Percentiles rank a stretch among this genome's conserved stretches.
These are phyloP conservation scores for Siniperca scherzeri DNA, from an alignment of 2,797 vertebrate species.

Conservation along the genomic window DNA sequence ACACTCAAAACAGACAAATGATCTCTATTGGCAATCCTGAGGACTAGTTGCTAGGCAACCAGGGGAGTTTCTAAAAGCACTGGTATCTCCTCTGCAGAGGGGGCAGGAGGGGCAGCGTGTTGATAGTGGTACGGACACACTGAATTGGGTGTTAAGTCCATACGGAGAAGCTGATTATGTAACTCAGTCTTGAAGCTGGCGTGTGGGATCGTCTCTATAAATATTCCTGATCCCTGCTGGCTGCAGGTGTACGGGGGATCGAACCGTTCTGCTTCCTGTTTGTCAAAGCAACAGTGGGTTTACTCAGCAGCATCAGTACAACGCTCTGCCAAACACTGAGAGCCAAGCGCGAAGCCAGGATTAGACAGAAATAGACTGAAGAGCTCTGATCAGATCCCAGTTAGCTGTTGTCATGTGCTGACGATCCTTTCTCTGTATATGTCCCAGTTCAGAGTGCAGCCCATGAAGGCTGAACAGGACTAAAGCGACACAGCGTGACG, in stretches of 20 bases:
- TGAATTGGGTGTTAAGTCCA: not conserved
- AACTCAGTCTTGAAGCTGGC: constrained; percentile 19
- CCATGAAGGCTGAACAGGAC: no score
- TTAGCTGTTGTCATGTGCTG: not conserved
- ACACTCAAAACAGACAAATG: constrained; percentile 43
- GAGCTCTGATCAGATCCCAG: not conserved
- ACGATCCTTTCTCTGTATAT: no score
- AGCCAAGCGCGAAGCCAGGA: constrained; percentile 25
- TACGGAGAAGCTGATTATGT: constrained; percentile 49
- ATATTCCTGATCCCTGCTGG: constrained; percentile 49
- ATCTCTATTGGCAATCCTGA: constrained; percentile 73
- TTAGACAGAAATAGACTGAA: constrained; percentile 14
- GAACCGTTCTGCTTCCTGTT: constrained; percentile 29
- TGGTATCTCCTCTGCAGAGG: constrained; percentile 66
- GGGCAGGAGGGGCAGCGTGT: not conserved
- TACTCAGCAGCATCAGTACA: not conserved
- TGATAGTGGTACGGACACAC: constrained; percentile 12
- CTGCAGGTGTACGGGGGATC: constrained; percentile 23
- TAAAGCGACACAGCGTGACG: no score
- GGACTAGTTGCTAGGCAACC: constrained; percentile 85
- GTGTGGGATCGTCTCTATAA: constrained; percentile 42
- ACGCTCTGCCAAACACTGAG: not conserved
- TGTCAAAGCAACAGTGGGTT: not conserved
- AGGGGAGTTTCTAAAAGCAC: constrained; percentile 77
- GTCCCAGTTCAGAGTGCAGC: not conserved